These are phyloP conservation scores for Cettia cetti DNA, from an alignment of 2,113 vertebrate species.

Conservation along the genomic window DNA sequence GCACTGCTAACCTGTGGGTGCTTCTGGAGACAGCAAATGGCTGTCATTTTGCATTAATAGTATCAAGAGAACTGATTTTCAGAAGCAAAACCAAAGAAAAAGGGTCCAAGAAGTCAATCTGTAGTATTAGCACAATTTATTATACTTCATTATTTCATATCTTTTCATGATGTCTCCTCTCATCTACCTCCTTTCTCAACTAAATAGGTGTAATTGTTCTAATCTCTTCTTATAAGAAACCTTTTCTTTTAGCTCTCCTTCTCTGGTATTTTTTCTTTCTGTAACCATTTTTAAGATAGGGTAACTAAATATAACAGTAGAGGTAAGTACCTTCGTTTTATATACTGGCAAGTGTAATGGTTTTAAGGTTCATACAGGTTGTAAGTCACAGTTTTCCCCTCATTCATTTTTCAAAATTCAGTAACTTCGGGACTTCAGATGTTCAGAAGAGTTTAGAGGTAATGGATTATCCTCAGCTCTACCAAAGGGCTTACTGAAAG, in stretches of 20 bases:
- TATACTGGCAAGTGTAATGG: neutral
- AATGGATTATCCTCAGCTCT: neutral
- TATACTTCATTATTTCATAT: neutral
- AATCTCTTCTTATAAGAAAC: neutral
- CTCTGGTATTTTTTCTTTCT: neutral
- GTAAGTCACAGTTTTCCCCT: neutral
- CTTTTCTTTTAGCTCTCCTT: neutral
- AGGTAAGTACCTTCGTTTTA: neutral
- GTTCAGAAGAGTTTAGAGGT: neutral
- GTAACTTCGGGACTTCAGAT: neutral
- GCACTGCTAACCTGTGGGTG: neutral
- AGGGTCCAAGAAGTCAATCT: neutral
- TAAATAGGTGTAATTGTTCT: neutral
- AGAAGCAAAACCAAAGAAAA: neutral
- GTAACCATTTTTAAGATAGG: neutral
- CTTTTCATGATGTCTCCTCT: neutral
- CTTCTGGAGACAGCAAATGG: neutral
- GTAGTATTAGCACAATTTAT: neutral
- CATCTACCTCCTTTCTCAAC: neutral
- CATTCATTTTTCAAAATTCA: slow-evolving; percentile 19
- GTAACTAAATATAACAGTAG: neutral
- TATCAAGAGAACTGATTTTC: neutral
- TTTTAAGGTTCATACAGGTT: neutral
- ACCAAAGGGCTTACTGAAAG: slow-evolving; percentile 7
- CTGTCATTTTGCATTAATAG: neutral